A percentile compares a stretch with the other conserved stretches of the same genome.
phyloP scores from a whole-genome alignment of 2,797 vertebrate genomes.

The Danio kyathit region DNA sequence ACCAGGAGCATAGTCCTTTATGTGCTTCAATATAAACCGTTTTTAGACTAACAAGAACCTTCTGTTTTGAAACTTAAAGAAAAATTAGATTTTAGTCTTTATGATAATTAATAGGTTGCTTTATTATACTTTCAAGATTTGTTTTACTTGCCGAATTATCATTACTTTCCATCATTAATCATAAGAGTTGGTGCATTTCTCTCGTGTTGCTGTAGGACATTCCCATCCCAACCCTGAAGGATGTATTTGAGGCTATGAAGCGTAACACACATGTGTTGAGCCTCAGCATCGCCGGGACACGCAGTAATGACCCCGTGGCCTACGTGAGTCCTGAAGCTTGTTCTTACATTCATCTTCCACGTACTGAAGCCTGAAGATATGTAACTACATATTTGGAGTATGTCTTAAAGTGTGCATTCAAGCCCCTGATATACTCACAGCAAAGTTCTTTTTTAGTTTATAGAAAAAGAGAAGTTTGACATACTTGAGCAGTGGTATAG shows the following conservation, averaged over 20 bases:
- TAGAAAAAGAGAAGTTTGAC: no score
- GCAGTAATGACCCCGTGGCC: constrained; percentile 92
- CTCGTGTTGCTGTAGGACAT: constrained; percentile 83
- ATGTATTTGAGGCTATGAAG: constrained; percentile 91
- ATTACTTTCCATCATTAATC: neutral
- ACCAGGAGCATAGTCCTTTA: no score
- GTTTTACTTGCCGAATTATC: constrained; percentile 10
- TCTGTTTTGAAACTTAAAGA: no score
- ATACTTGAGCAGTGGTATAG: no score
- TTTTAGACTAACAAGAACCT: no score
- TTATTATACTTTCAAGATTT: neutral
- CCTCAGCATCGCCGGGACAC: constrained; percentile 92
- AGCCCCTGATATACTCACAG: no score
- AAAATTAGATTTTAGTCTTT: no score
- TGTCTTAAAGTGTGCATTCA: no score
- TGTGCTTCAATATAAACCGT: no score
- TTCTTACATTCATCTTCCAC: neutral
- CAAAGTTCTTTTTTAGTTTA: no score
- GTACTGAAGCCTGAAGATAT: neutral
- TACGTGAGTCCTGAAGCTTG: constrained; percentile 70
- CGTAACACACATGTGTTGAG: constrained; percentile 86
- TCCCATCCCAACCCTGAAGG: constrained; percentile 88
- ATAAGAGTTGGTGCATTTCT: neutral
- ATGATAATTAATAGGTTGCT: neutral
- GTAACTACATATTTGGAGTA: neutral